phyloP scores from a whole-genome alignment of 1,140 invertebrate genomes.

The Aphaenogaster ashmeadi region DNA sequence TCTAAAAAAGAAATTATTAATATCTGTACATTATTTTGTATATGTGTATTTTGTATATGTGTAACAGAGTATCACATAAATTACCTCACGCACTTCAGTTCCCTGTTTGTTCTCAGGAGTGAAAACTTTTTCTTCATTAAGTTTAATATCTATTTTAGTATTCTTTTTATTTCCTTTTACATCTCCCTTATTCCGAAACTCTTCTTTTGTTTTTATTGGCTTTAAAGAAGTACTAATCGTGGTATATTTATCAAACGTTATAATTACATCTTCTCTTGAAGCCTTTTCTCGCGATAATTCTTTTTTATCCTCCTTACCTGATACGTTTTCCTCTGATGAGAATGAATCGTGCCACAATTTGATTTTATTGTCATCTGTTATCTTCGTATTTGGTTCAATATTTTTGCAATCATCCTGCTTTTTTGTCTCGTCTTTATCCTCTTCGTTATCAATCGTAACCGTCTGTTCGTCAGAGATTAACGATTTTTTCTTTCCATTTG shows the following conservation, averaged over 20 bases:
- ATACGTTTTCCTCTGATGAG: constrained; percentile 45
- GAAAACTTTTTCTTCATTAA: constrained; percentile 66
- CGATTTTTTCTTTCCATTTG: background rate
- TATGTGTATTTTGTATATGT: background rate
- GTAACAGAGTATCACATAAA: constrained; percentile 5
- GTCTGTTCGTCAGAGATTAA: constrained; percentile 16
- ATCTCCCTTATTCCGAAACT: constrained; percentile 57
- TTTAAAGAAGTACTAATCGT: constrained; percentile 43
- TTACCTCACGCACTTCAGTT: constrained; percentile 69
- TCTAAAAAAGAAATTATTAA: constrained; percentile 68
- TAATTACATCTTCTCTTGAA: constrained; percentile 75
- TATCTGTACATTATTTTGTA: constrained; percentile 17
- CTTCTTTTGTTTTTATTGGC: constrained; percentile 40
- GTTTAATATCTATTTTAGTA: constrained; percentile 61
- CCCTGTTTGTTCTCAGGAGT: constrained; percentile 60
- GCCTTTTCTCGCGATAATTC: background rate
- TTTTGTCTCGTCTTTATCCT: background rate
- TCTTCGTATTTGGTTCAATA: constrained; percentile 13
- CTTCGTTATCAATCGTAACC: background rate
- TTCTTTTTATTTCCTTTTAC: constrained; percentile 50
- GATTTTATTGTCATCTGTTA: constrained; percentile 72
- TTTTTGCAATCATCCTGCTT: constrained; percentile 2
- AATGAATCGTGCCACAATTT: constrained; percentile 80
- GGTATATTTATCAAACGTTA: constrained; percentile 76
- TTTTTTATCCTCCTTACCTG: background rate